phyloP scores from a whole-genome alignment of 2,797 vertebrate species.

The Etheostoma nigrum region DNA sequence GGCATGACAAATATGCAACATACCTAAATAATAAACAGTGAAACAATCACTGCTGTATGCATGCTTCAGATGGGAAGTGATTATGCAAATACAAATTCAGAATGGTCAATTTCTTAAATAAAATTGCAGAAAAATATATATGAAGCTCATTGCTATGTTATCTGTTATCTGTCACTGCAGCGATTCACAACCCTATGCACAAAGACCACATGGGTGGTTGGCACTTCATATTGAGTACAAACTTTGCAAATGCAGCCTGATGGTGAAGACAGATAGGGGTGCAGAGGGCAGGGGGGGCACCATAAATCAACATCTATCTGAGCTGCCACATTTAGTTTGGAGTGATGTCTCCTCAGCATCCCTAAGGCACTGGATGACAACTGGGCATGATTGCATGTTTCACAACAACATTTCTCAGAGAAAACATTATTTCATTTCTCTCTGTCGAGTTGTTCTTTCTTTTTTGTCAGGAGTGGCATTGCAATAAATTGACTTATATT shows the following conservation, averaged over 20 bases:
- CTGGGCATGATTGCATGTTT: conserved; percentile 63
- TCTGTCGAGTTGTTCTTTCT: conserved; percentile 28
- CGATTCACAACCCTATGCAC: conserved; percentile 10
- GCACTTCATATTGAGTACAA: conserved; percentile 58
- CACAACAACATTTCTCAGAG: conserved; percentile 50
- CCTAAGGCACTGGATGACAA: conserved; percentile 49
- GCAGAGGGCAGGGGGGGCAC: conserved; percentile 71
- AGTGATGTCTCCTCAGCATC: conserved; percentile 68
- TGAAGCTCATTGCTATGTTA: neutral
- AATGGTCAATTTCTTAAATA: neutral
- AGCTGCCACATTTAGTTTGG: conserved; percentile 78
- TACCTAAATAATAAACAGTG: neutral
- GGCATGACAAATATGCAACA: neutral
- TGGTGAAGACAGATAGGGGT: conserved; percentile 72
- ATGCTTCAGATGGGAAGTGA: neutral
- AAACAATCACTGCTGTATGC: neutral
- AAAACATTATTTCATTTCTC: conserved; percentile 54
- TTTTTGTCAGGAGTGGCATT: conserved; percentile 8
- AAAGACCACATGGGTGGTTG: conserved; percentile 58
- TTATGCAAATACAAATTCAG: neutral
- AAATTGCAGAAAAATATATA: conserved; percentile 2
- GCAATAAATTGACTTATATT: conserved; percentile 12
- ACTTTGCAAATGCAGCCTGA: conserved; percentile 76
- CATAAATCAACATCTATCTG: conserved; percentile 83
- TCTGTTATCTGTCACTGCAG: conserved; percentile 13